Conservation (phyloP, 2,888 invertebrate genomes). For the Epirrhoe alternata region DNA sequence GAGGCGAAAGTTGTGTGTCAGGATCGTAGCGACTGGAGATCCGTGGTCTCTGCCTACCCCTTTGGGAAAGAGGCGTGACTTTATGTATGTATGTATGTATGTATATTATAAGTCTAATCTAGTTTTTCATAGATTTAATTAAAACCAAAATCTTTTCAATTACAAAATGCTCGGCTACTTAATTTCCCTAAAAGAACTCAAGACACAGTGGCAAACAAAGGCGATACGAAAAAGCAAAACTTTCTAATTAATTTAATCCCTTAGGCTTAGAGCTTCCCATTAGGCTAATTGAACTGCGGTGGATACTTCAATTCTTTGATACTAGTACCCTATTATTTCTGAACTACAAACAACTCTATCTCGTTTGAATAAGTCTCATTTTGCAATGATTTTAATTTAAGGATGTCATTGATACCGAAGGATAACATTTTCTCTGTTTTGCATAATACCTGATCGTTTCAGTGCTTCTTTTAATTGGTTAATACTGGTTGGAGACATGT, state of each 20-base stretch:
- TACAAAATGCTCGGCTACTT: conserved; percentile 6
- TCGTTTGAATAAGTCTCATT: conserved; percentile 28
- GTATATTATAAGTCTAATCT: not conserved
- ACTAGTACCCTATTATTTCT: conserved; percentile 50
- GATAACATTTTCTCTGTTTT: not conserved
- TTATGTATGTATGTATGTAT: not conserved
- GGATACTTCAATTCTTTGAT: conserved; percentile 84
- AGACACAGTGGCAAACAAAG: conserved; percentile 77
- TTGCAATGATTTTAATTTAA: conserved; percentile 33
- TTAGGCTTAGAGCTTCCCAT: conserved; percentile 83
- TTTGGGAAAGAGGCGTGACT: not conserved
- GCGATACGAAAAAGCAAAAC: conserved; percentile 77
- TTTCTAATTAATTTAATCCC: conserved; percentile 85
- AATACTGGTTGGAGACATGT: not conserved
- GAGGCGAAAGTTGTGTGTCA: no score
- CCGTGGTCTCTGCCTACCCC: no score
- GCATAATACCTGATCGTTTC: not conserved
- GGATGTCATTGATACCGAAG: conserved; percentile 61
- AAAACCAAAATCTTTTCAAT: not conserved
- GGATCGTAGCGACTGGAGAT: no score
- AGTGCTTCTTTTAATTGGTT: not conserved
- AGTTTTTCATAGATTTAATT: not conserved
- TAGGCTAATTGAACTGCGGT: conserved; percentile 84
- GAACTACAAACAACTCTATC: conserved; percentile 47
- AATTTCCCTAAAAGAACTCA: conserved; percentile 58